These are phyloP conservation scores for Macrobrachium rosenbergii DNA, from an alignment of 1,140 invertebrate species.

Conservation along the genomic window DNA sequence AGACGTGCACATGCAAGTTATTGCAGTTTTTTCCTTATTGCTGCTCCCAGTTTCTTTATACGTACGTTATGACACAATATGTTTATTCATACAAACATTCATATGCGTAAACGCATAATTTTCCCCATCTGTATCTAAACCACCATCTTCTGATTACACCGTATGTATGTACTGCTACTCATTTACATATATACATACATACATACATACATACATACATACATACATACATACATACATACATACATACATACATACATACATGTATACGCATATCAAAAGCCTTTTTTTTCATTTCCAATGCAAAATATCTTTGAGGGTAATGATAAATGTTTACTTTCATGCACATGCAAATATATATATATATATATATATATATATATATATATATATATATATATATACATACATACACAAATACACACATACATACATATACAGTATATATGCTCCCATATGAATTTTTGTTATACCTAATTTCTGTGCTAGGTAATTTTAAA, in stretches of 20 bases:
- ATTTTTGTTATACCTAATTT: too few relatives aligned
- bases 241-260: slow-evolving; percentile 2
- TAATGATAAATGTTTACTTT: background rate
- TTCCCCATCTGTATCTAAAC: too few relatives aligned
- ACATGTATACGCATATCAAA: background rate
- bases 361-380: slow-evolving; percentile 17
- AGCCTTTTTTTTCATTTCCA: background rate
- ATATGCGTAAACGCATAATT: too few relatives aligned
- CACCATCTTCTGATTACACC: too few relatives aligned
- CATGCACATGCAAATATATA: slow-evolving; percentile 6
- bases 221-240: background rate
- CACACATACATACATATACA: background rate
- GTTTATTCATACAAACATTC: background rate
- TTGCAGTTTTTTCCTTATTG: too few relatives aligned
- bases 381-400: slow-evolving; percentile 11
- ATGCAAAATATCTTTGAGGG: background rate
- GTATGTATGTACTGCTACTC: too few relatives aligned
- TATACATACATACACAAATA: background rate
- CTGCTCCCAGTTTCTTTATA: too few relatives aligned
- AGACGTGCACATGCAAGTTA: background rate
- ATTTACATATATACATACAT: background rate
- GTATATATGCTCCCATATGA: too few relatives aligned
- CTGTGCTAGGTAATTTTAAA: too few relatives aligned
- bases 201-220: background rate
- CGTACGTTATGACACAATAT: too few relatives aligned